Base-by-base conservation (phyloP, 1,140 invertebrate genomes). In the Temnothorax nylanderi region DNA sequence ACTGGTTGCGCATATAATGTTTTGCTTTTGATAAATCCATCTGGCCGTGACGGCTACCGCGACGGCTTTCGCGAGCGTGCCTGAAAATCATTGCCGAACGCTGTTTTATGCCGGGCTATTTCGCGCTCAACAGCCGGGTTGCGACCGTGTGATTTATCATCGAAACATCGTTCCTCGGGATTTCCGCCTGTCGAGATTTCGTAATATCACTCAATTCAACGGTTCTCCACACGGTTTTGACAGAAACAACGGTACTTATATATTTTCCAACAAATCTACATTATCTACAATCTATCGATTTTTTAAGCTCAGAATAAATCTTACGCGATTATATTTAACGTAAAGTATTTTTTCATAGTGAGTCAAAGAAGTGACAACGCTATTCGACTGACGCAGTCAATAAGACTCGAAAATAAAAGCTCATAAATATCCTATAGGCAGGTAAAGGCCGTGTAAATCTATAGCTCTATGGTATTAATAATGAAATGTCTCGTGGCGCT, bases 1-100 rank as follows among this genome's bases (percentile, higher is more conserved):
- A 10, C 80, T 16, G 72, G n/a, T 62, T 76, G 77, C 69, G 77
- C 71, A 62, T 82, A 64, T 69, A 85, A 82, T 58, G 88, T 81
- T 86, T 89, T 47, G 69, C 88, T 47, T 82, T 82, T 58, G 84
- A 76, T 72, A 76, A 89, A 86, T 89, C 80, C 72, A 51, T 80
- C 82, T 51, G 74, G 69, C 80, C 80, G 54, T 84, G 80, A 84
- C 80, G 69, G 80, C 69, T 49, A 21, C 69, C 16, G 49, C 64
- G 44, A 21, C 56, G 47, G 72, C 8, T 44, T 18, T 71, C 26
- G 21, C 75, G 58, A 78, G 56, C 80, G 60, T 60, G 37, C 13
- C 51, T 49, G 60, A 77, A 80, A 87, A 58, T 72, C 62, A 80
- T 56, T 64, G 32, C 21, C 54, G 34, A 77, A 62, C 41, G 56